A percentile compares a stretch with the other conserved stretches of the same genome.
phyloP scores from a whole-genome alignment of 2,797 vertebrate genomes.

The Vultur gryphus region DNA sequence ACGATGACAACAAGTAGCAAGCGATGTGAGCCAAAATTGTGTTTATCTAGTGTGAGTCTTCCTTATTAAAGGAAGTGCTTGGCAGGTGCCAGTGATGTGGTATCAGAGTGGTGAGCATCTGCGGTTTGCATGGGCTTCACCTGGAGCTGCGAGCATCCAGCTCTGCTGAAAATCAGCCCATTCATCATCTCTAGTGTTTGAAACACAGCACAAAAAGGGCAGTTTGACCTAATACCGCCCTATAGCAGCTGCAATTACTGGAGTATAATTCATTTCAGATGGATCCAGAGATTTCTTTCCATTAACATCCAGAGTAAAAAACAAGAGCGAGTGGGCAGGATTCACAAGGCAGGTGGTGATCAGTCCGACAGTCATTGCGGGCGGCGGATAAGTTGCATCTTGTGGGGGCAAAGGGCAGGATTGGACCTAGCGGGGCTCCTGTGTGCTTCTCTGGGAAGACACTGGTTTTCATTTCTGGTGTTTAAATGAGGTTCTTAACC shows the following conservation, averaged over 20 bases:
- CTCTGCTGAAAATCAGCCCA: slow-evolving; percentile 44
- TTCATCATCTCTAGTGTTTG: slow-evolving; percentile 24
- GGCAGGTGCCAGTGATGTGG: not conserved
- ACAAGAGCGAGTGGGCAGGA: not conserved
- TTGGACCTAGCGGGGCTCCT: not conserved
- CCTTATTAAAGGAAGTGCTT: not conserved
- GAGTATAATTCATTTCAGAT: slow-evolving; percentile 48
- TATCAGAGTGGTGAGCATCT: not conserved
- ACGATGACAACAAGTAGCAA: not conserved
- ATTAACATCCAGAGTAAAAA: not conserved
- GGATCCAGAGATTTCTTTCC: slow-evolving; percentile 34
- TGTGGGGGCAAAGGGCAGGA: not conserved
- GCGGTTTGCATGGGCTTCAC: slow-evolving; percentile 1
- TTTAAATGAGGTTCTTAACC: not conserved
- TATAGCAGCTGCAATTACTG: slow-evolving; percentile 51
- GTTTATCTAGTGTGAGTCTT: not conserved
- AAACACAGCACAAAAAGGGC: slow-evolving; percentile 45
- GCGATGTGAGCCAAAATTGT: fast-evolving
- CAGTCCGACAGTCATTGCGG: not conserved
- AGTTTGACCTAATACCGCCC: slow-evolving; percentile 57
- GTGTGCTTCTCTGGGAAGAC: not conserved
- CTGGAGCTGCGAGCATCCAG: not conserved
- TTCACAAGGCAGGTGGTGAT: not conserved
- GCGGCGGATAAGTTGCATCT: not conserved
- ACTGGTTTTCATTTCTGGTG: not conserved